phyloP scores from a whole-genome alignment of 2,888 invertebrate genomes.

The Polia nebulosa region DNA sequence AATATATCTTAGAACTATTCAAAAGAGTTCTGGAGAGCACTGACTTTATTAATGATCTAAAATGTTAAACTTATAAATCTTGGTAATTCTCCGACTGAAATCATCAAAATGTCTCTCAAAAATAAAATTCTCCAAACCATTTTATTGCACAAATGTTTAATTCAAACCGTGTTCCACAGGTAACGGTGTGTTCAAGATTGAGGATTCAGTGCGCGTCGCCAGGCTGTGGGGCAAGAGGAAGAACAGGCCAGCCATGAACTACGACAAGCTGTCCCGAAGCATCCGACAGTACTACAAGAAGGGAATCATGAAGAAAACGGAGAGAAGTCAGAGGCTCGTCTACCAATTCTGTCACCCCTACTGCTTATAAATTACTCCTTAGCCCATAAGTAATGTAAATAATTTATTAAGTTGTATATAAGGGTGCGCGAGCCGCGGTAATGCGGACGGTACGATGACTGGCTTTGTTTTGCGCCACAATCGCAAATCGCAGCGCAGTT shows the following conservation, averaged over 20 bases:
- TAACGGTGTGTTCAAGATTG: constrained; percentile 99
- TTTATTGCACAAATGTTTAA: constrained; percentile 76
- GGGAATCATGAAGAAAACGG: constrained; percentile 99
- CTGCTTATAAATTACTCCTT: constrained; percentile 92
- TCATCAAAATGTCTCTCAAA: constrained; percentile 63
- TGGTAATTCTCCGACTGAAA: constrained; percentile 41
- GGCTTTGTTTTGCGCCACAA: constrained; percentile 79
- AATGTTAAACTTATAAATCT: constrained; percentile 1
- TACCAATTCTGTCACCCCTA: constrained; percentile 99
- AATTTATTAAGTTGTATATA: constrained; percentile 79
- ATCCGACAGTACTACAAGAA: constrained; percentile 99
- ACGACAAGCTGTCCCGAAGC: constrained; percentile 99
- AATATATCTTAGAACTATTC: constrained; percentile 11
- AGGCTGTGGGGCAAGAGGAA: constrained; percentile 99
- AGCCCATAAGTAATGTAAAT: constrained; percentile 76
- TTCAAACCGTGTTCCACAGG: constrained; percentile 83
- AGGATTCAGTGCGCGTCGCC: constrained; percentile 99
- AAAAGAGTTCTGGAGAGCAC: not conserved
- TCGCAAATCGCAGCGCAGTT: constrained; percentile 83
- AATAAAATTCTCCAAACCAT: constrained; percentile 62
- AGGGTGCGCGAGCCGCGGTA: constrained; percentile 85
- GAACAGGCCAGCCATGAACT: constrained; percentile 99
- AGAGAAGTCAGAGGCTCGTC: constrained; percentile 98
- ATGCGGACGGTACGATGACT: constrained; percentile 84
- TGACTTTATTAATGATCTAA: not conserved